Base-by-base conservation (phyloP, 2,888 invertebrate species). In the Callinectes sapidus region DNA sequence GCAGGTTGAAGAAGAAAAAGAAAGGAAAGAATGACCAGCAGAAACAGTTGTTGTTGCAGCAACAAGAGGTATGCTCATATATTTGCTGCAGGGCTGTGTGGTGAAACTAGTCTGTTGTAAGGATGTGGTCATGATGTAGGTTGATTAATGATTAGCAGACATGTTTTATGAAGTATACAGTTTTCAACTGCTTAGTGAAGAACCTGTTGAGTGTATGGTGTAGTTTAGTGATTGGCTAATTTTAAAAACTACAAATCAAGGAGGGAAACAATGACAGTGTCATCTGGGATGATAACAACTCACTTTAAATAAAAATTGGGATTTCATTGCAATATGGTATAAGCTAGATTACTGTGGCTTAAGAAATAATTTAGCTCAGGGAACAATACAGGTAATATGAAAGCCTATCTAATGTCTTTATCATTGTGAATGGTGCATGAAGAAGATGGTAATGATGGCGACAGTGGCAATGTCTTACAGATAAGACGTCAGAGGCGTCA, bases 401-500 rank as follows among this genome's bases (percentile, higher is more conserved):
- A 48, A 48, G 48, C 3, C 48, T 48, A n/a, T 10, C 14, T 77
- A 13, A 23, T 77, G n/a, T 13, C 10, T 23, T 90, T 28, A 86
- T 94, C 95, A 92, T 89, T 92, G 94, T 35, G 28, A 85, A 85
- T 39, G 39, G 32, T 85, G 85, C 8, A 13, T n/a, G 85, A 85
- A 35, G 85, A 10, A 39, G 1, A 55, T 77, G 13, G 0, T 13
- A 28, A 10, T 28, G 10, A 71, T 71, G 23, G n/a, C n/a, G 66
- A 71, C n/a, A 71, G 39, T 23, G 28, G 28, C 48, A 39, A 77
- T 91, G 23, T 32, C 10, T 71, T 66, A 48, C 92, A 94, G 94
- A 91, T 94, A 16, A 97, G 97, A 95, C 97, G 96, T 71, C 96
- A 97, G 94, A 97, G 98, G 92, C 98, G 98, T 95, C 95, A 97